Conservation (phyloP, 2,113 vertebrate species). For the Balaeniceps rex region DNA sequence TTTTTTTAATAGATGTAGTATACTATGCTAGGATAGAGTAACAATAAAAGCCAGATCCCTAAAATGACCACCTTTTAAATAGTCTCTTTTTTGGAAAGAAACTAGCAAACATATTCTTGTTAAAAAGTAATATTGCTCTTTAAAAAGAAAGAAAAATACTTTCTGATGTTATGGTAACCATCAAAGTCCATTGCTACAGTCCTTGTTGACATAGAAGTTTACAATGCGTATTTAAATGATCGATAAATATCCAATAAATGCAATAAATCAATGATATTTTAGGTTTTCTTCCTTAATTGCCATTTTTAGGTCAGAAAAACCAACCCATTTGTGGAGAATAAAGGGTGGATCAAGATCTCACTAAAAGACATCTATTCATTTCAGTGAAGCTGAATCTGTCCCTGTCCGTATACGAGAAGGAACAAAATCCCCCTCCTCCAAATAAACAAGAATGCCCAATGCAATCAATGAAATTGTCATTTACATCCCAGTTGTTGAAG, state of each 20-base stretch:
- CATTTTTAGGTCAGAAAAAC: background rate
- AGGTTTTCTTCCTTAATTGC: background rate
- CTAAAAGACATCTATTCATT: background rate
- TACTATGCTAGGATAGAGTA: background rate
- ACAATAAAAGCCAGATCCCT: conserved; percentile 2
- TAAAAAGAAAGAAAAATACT: background rate
- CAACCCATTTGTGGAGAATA: background rate
- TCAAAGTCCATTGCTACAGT: background rate
- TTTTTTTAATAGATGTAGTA: conserved; percentile 7
- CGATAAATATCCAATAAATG: background rate
- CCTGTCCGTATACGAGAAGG: background rate
- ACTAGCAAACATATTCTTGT: background rate
- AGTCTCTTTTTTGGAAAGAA: background rate
- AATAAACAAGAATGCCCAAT: background rate
- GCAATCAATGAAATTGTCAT: background rate
- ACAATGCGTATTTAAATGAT: background rate
- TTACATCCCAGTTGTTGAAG: background rate
- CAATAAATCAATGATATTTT: background rate
- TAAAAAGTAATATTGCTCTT: background rate
- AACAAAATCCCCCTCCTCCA: background rate
- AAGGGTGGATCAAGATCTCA: background rate
- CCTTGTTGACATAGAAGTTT: background rate
- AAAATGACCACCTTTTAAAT: background rate
- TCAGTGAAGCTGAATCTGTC: background rate
- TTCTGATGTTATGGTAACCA: background rate